These are phyloP conservation scores for Meandrina meandrites DNA, from an alignment of 92 coral and sea anemone genomes.

Conservation along the genomic window DNA sequence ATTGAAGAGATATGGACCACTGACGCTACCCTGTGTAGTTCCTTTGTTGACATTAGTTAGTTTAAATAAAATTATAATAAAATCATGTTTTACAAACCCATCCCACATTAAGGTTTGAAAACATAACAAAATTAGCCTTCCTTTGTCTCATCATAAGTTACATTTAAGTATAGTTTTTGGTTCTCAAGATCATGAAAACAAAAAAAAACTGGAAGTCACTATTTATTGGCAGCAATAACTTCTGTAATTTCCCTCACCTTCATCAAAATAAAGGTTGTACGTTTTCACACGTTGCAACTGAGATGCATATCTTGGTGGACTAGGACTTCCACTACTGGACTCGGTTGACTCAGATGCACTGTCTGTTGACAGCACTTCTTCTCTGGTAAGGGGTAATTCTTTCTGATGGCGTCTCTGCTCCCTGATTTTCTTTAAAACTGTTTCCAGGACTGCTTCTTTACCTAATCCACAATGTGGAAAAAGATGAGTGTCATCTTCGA, in stretches of 20 bases:
- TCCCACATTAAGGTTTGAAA: too few relatives aligned
- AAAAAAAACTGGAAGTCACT: neutral
- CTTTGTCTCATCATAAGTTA: too few relatives aligned
- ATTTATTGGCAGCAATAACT: too few relatives aligned
- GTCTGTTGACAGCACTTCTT: neutral
- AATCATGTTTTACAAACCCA: too few relatives aligned
- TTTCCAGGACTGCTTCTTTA: slow-evolving; percentile 2
- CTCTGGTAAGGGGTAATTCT: neutral
- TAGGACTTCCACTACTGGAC: neutral
- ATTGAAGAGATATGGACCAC: too few relatives aligned
- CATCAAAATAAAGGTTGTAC: slow-evolving; percentile 31
- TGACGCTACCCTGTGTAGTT: too few relatives aligned
- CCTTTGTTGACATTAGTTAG: too few relatives aligned
- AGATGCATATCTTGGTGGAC: slow-evolving; percentile 2
- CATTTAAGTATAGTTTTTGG: neutral
- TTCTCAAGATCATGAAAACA: neutral
- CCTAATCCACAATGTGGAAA: neutral
- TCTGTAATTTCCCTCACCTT: neutral
- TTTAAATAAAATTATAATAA: too few relatives aligned
- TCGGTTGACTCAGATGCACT: slow-evolving; percentile 9
- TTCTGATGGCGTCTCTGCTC: slow-evolving; percentile 11
- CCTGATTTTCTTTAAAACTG: slow-evolving; percentile 5
- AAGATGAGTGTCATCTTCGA: neutral
- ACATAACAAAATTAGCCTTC: too few relatives aligned
- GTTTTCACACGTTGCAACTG: neutral